Conservation (phyloP, 2,113 vertebrate species). For the Halcyon malimbica region DNA sequence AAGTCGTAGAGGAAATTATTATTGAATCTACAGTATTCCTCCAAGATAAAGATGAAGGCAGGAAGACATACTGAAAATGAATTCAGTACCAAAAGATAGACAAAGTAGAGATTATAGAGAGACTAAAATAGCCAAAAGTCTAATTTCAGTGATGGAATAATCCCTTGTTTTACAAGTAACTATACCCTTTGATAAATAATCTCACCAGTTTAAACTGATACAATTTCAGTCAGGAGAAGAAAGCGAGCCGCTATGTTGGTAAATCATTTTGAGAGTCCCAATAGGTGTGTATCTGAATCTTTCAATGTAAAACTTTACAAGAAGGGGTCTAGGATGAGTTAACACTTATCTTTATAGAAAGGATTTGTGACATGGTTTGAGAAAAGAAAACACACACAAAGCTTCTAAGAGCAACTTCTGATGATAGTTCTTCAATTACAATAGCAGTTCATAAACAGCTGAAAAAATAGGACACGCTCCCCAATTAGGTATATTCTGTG, state of each 20-base stretch:
- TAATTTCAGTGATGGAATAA: neutral
- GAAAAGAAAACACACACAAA: neutral
- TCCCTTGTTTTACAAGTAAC: neutral
- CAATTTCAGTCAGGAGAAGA: neutral
- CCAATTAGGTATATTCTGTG: neutral
- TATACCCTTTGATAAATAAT: neutral
- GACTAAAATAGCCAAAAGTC: neutral
- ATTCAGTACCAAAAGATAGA: neutral
- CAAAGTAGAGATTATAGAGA: neutral
- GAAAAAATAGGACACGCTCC: neutral
- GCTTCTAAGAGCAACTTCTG: neutral
- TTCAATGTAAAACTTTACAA: neutral
- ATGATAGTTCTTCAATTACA: neutral
- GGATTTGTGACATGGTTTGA: neutral
- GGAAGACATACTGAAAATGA: neutral
- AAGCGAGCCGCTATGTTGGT: accelerated
- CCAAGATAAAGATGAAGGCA: neutral
- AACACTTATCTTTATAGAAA: neutral
- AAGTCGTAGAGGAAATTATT: neutral
- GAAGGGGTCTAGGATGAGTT: neutral
- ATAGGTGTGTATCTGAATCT: neutral
- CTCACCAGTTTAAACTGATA: neutral
- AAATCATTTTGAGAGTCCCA: neutral
- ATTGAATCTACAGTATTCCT: neutral
- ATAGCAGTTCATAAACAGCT: neutral